These are phyloP conservation scores for Ganaspis brasiliensis DNA, from an alignment of 2,888 invertebrate species.

Conservation along the genomic window DNA sequence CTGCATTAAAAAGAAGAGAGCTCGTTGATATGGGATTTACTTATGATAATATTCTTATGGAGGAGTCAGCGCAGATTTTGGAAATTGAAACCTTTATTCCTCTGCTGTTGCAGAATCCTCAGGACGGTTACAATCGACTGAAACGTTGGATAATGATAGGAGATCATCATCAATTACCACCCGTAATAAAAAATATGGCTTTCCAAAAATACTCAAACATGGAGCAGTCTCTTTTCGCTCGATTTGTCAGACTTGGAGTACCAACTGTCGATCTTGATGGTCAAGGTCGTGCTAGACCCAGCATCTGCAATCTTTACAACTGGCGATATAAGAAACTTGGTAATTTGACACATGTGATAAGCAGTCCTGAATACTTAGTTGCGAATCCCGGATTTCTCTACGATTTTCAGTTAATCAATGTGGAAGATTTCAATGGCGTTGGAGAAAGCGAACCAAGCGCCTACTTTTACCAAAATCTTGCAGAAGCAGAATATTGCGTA, in stretches of 20 bases:
- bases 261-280: slow-evolving; percentile 99
- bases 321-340: slow-evolving; percentile 99
- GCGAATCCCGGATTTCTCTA: slow-evolving; percentile 96
- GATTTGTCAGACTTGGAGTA: slow-evolving; percentile 97
- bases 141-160: slow-evolving; percentile 99
- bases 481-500: slow-evolving; percentile 96
- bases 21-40: slow-evolving; percentile 97
- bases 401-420: slow-evolving; percentile 98
- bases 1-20: slow-evolving; percentile 97
- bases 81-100: slow-evolving; percentile 99
- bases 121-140: slow-evolving; percentile 96
- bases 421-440: slow-evolving; percentile 97
- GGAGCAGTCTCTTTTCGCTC: slow-evolving; percentile 99
- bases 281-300: slow-evolving; percentile 96
- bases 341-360: slow-evolving; percentile 94
- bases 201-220: slow-evolving; percentile 99
- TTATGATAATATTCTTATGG: slow-evolving; percentile 99
- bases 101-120: slow-evolving; percentile 97
- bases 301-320: slow-evolving; percentile 96
- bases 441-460: slow-evolving; percentile 99
- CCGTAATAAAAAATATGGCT: slow-evolving; percentile 99
- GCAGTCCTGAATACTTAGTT: slow-evolving; percentile 90
- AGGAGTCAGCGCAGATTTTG: slow-evolving; percentile 98
- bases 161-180: slow-evolving; percentile 99
- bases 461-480: slow-evolving; percentile 98